phyloP scores from a whole-genome alignment of 2,797 vertebrate species.

The Myioborus miniatus region DNA sequence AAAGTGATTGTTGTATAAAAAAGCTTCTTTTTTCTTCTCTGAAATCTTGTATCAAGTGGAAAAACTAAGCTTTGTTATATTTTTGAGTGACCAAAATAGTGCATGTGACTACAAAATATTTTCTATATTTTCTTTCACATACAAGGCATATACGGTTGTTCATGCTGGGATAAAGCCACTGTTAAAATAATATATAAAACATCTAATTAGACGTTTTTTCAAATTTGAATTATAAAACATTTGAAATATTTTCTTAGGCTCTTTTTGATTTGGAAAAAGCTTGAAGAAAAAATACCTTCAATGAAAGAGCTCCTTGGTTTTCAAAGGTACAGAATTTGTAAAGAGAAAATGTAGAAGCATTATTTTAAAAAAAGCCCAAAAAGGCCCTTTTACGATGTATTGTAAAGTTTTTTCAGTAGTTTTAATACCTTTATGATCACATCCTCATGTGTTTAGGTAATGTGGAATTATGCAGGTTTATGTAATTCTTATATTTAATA shows the following conservation, averaged over 20 bases:
- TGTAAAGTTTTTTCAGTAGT: neutral
- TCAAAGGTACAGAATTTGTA: neutral
- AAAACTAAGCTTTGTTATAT: neutral
- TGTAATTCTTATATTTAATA: neutral
- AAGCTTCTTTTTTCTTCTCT: neutral
- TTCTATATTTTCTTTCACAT: neutral
- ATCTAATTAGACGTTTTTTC: neutral
- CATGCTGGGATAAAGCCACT: neutral
- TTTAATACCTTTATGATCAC: neutral
- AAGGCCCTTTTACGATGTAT: neutral
- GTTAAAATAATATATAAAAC: neutral
- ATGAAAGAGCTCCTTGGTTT: neutral
- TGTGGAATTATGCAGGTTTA: neutral
- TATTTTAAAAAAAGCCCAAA: neutral
- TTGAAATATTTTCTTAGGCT: neutral
- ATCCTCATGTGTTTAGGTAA: neutral
- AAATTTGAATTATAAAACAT: neutral
- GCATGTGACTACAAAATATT: neutral
- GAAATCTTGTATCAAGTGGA: neutral
- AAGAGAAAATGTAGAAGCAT: neutral
- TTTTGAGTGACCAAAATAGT: neutral
- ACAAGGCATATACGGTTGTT: neutral
- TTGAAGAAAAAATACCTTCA: neutral
- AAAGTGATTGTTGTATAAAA: neutral
- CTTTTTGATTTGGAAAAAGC: neutral